Percentiles rank a stretch among this genome's conserved stretches.
Evolutionary conservation across 2,888 invertebrate species (phyloP).

Genomic region (Lingula anatina): DNA sequence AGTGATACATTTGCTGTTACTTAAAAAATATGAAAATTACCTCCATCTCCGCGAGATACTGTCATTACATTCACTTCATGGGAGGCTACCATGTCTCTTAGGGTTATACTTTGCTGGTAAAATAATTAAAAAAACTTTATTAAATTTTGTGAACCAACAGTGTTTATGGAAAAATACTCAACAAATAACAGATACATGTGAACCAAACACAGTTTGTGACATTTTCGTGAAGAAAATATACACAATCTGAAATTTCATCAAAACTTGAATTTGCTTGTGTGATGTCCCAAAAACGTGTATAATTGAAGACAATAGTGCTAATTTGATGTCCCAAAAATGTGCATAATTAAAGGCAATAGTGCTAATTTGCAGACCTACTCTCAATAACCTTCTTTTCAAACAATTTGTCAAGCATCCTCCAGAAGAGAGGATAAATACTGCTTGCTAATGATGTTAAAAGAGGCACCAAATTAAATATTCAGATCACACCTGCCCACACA

Average conservation of each 20-base stretch:
- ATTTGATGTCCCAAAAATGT: neutral
- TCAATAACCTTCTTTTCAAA: too few species aligned
- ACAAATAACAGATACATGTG: too few species aligned
- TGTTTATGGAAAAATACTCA: neutral
- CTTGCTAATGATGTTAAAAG: too few species aligned
- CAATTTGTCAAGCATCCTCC: too few species aligned
- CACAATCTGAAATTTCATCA: neutral
- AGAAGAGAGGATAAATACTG: too few species aligned
- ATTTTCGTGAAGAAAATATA: too few species aligned
- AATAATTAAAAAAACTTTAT: conserved; percentile 7
- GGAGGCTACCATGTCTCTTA: conserved; percentile 66
- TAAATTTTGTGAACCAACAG: neutral
- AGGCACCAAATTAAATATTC: too few species aligned
- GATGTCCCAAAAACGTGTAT: neutral
- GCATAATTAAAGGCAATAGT: too few species aligned
- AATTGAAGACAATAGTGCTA: neutral
- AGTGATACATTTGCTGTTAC: neutral
- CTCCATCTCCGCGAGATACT: conserved; percentile 26
- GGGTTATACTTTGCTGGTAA: conserved; percentile 64
- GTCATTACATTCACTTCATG: conserved; percentile 54
- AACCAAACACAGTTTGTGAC: too few species aligned
- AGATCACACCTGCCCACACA: too few species aligned
- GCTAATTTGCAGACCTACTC: too few species aligned
- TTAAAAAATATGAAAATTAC: conserved; percentile 14
- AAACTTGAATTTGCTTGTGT: neutral